Conservation (phyloP, 2,888 invertebrate genomes). For the Pecten maximus region DNA sequence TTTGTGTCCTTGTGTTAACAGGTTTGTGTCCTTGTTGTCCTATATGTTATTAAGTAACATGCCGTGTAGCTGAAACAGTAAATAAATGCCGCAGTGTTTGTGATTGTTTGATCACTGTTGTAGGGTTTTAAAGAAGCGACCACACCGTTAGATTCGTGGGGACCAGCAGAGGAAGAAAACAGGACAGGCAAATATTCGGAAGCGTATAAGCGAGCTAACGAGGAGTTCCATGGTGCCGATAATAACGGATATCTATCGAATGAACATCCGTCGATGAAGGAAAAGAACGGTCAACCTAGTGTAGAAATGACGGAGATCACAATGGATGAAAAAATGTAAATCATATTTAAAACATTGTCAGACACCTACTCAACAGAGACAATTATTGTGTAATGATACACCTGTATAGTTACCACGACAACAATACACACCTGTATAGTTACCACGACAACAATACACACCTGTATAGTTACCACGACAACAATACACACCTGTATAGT, state of each 20-base stretch:
- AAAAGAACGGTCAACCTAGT: background rate
- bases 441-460: no score
- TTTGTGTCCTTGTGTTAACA: no score
- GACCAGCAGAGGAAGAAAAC: constrained; percentile 69
- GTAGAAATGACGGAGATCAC: constrained; percentile 8
- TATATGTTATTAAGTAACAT: no score
- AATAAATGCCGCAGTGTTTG: no score
- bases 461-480: no score
- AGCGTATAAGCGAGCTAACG: background rate
- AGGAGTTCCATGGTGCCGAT: background rate
- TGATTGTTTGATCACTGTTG: background rate
- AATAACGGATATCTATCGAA: background rate
- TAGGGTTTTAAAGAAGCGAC: constrained; percentile 55
- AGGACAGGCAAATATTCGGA: constrained; percentile 61
- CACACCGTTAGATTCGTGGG: constrained; percentile 65
- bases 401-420: no score
- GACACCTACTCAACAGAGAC: background rate
- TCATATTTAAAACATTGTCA: background rate
- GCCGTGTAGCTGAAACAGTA: no score
- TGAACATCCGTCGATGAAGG: background rate
- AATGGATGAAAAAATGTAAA: background rate
- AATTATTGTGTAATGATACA: background rate
- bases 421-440: no score
- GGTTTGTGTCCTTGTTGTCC: no score
- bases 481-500: no score